Percentiles rank a stretch among this genome's conserved stretches.
Evolutionary conservation across 1,140 invertebrate species (phyloP).

Genomic region (Tetramorium alpestre): DNA sequence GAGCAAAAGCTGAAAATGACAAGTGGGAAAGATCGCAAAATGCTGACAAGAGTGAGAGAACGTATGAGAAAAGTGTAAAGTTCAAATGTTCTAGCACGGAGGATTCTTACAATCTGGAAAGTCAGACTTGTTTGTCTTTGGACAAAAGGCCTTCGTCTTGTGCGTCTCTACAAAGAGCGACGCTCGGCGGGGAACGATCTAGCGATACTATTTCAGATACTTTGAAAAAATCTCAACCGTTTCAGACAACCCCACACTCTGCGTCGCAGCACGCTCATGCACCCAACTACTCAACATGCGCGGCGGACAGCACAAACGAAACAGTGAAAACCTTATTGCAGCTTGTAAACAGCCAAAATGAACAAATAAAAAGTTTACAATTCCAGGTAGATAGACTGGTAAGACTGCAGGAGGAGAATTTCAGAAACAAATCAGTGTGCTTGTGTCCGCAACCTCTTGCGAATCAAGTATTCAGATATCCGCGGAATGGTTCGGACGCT

Average conservation of each 20-base stretch:
- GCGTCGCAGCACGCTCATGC: conserved; percentile 54
- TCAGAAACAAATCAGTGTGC: conserved; percentile 71
- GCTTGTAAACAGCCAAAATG: conserved; percentile 80
- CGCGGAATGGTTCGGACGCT: conserved; percentile 42
- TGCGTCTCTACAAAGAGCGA: neutral
- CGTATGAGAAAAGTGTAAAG: conserved; percentile 5
- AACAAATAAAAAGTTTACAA: conserved; percentile 82
- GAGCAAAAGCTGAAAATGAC: neutral
- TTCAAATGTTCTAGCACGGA: neutral
- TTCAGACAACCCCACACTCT: conserved; percentile 26
- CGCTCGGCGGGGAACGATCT: neutral
- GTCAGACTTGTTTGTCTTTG: too few relatives aligned
- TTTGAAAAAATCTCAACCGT: conserved; percentile 25
- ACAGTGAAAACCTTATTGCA: conserved; percentile 80
- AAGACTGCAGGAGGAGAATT: conserved; percentile 78
- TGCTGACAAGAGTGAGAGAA: neutral
- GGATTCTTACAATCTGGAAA: neutral
- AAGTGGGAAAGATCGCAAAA: neutral
- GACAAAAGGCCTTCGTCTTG: neutral
- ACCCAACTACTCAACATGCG: conserved; percentile 51
- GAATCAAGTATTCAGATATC: conserved; percentile 28
- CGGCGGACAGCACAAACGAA: conserved; percentile 73
- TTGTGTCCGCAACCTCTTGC: conserved; percentile 56
- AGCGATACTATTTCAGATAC: neutral
- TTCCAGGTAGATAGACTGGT: conserved; percentile 79